Base-by-base conservation (phyloP, 2,113 vertebrate genomes). In the Empidonax traillii region DNA sequence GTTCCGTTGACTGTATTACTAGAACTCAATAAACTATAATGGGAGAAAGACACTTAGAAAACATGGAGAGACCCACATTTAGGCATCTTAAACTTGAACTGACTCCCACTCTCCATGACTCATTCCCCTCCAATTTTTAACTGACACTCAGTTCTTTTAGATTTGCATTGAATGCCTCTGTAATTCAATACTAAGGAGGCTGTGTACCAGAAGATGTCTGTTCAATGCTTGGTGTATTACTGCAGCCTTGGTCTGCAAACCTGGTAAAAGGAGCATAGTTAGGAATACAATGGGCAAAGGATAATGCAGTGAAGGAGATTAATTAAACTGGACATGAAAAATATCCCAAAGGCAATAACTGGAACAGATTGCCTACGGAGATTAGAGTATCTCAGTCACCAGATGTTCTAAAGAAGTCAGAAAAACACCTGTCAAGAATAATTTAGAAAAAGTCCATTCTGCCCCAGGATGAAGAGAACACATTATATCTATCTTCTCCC, bases 61-160 rank as follows among this genome's bases (percentile, higher is more conserved):
- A 90, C 43, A 80, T 33, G 24, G 7, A 53, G 62, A 80, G 43
- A 80, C n/a, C 63, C 58, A 86, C 86, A 88, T 84, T 90, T 94
- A 76, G 7, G 63, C 30, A 51, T 74, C 51, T 90, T 62, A 62
- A 83, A 85, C 58, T 68, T 92, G 49, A 94, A 90, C 63, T n/a
- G 37, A 93, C 88, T 93, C 94, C 90, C 72, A 88, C 94, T 80
- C 79, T 84, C 52, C 30, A 35, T 96, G 95, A 96, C 55, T 94
- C 95, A 96, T 46, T 71, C 58, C 62, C 79, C 63, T 87, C 90
- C 69, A 75, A 76, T 78, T 85, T 87, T 49, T 69, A 82, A 73
- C 23, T 47, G 71, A 85, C n/a, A 85, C 37, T 73, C 53, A 43
- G 23, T 35, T 82, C 21, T 85, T 92, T 72, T 18, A 66, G 78